phyloP scores from a whole-genome alignment of 2,888 invertebrate genomes.

The Drosophila putrida region DNA sequence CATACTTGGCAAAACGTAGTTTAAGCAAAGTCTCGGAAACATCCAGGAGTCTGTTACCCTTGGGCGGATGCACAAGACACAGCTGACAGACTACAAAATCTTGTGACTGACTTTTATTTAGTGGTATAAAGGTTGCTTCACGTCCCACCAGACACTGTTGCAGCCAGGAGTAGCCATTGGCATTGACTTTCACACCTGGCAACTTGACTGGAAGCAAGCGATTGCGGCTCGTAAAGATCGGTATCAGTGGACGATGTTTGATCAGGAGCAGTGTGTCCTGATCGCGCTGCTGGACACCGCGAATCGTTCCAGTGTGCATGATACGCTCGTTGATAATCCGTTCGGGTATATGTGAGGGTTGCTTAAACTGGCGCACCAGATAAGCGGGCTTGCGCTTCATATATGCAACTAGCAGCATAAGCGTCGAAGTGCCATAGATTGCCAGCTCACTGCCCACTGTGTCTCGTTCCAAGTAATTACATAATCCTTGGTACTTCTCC shows the following conservation, averaged over 20 bases:
- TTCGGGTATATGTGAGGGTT: constrained; percentile 82
- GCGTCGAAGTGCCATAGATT: constrained; percentile 78
- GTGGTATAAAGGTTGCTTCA: constrained; percentile 85
- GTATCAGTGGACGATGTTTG: constrained; percentile 77
- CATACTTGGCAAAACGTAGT: constrained; percentile 83
- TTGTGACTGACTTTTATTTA: constrained; percentile 81
- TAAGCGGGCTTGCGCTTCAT: constrained; percentile 80
- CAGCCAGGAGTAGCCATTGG: constrained; percentile 86
- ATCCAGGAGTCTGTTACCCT: constrained; percentile 78
- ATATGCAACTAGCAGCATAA: constrained; percentile 79
- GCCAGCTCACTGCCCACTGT: constrained; percentile 75
- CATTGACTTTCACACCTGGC: constrained; percentile 83
- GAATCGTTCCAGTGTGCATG: constrained; percentile 79
- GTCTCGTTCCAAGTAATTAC: constrained; percentile 81
- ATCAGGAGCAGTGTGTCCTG: constrained; percentile 79
- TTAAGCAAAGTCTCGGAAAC: constrained; percentile 83
- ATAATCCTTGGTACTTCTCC: constrained; percentile 78
- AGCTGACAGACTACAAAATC: constrained; percentile 86
- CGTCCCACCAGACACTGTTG: constrained; percentile 85
- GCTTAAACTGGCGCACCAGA: constrained; percentile 81
- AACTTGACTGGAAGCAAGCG: constrained; percentile 79
- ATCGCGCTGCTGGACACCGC: constrained; percentile 76
- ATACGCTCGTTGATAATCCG: constrained; percentile 78
- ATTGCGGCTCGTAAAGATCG: constrained; percentile 75
- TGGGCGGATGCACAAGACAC: constrained; percentile 83